Evolutionary conservation across 2,113 vertebrate species (phyloP).

Genomic region (Tupaia chinensis): DNA sequence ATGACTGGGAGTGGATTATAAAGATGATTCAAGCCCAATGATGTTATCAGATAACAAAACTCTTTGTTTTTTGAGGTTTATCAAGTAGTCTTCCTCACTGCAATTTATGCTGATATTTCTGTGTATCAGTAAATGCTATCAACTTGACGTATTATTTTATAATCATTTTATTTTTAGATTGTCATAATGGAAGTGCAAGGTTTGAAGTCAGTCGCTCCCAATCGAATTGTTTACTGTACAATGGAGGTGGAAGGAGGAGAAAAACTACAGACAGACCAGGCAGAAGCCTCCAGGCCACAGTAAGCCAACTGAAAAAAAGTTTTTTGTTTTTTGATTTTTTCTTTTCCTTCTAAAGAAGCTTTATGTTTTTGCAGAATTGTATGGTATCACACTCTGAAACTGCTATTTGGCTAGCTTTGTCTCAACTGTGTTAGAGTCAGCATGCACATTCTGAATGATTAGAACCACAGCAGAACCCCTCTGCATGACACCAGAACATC

Average conservation of each 20-base stretch:
- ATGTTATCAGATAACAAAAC: neutral
- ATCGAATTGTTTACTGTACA: constrained; percentile 98
- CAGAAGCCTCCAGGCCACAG: constrained; percentile 98
- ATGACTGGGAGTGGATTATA: neutral
- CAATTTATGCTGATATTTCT: neutral
- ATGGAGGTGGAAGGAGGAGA: constrained; percentile 99
- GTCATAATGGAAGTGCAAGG: constrained; percentile 98
- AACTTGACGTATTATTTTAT: neutral
- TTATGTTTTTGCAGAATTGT: neutral
- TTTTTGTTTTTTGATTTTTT: neutral
- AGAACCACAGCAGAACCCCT: constrained; percentile 35
- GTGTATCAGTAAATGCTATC: neutral
- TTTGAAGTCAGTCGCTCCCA: constrained; percentile 95
- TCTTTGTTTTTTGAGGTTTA: neutral
- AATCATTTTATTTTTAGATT: constrained; percentile 88
- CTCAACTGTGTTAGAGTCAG: neutral
- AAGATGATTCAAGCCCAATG: neutral
- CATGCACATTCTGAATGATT: neutral
- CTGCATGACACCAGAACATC: constrained; percentile 1
- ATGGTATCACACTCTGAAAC: neutral
- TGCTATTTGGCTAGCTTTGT: constrained; percentile 44
- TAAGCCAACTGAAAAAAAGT: constrained; percentile 86
- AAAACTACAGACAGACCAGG: constrained; percentile 98
- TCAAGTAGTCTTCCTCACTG: neutral
- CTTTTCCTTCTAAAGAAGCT: neutral